Base-by-base conservation (phyloP, 1,140 invertebrate genomes). In the Brachionus rubens region DNA sequence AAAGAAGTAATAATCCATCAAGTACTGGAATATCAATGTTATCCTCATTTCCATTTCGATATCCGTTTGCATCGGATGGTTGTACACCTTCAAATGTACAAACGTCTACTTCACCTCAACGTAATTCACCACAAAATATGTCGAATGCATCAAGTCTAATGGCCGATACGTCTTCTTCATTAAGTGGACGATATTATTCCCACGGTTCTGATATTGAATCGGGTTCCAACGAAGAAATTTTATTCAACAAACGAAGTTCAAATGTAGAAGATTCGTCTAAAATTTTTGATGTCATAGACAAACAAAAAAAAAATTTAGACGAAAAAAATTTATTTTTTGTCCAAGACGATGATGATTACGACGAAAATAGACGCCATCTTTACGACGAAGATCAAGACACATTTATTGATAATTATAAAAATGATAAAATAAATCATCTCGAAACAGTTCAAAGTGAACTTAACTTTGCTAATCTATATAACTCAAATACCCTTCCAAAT, bases 251-350 rank as follows among this genome's bases (percentile, higher is more conserved):
- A 19, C 16, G 36, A 5, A n/a, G 40, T 28, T 65, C 59, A 1
- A 2, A 28, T 43, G 10, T 65, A 7, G 40, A 65, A 16, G 40
- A 65, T 19, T 43, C 59, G 59, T 24, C 36, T 10, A 41, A 43
- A 26, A 41, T 65, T 0, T n/a, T 65, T n/a, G 36, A 30, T 21
- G 50, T 28, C 24, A 26, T 54, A 26, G 24, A 54, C 28, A 28
- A 7, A 5, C 24, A 59, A 40, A 59, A 59, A 59, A 59, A n/a
- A 33, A 52, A 26, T 6, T 24, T 10, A 9, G 2, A 24, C 3
- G 50, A 52, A 52, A 59, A 59, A 59, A 65, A 65, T 43, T 43
- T 65, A 24, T 65, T 65, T 65, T 65, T 65, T 43, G 59, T 65
- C 2, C 36, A 65, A 16, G 59, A 43, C 36, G 36, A 65, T 24